Base-by-base conservation (phyloP, 2,113 vertebrate genomes). In the Pituophis catenifer region DNA sequence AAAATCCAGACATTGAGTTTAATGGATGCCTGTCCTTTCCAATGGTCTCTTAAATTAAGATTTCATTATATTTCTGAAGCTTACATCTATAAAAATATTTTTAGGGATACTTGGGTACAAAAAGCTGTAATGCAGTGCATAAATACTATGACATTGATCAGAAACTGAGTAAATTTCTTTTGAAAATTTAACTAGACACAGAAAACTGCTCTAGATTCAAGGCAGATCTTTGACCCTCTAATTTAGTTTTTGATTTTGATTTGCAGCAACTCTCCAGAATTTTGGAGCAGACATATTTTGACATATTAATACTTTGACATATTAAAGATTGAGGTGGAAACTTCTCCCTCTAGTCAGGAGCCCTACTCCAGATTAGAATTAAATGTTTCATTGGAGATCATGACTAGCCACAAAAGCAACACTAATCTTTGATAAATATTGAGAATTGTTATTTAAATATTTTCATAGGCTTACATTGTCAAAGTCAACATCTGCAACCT, bases 401-500 rank as follows among this genome's bases (percentile, higher is more conserved):
- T 54, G 19, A 23, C 65, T 91, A 81, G 53, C 33, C 70, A 21
- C 9, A 10, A 53, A 75, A 8, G 19, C 19, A 2, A 48, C 21
- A 90, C 65, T n/a, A 29, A 50, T 10, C 6, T 62, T 33, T n/a
- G 65, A 21, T 75, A 75, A 75, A 70, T 7, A 58, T 91, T 75
- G 88, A 57, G 70, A 50, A 94, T 88, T 65, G 52, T 94, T 93
- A 38, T 59, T 15, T 93, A 0, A 29, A 89, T 96, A 89, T 95
- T 94, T 95, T 95, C 92, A 91, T 44, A 7, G 91, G 65, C 58
- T 50, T 85, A 89, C 52, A 55, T 90, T 88, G 38, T 70, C 29
- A 53, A 3, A 88, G 38, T 19, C 48, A 87, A 54, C 11, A 6
- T 15, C 15, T 93, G 91, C 10, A 86, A 44, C 58, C 87, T 81